Percentiles rank a stretch among this genome's conserved stretches.
phyloP scores from a whole-genome alignment of 2,797 vertebrate species.

The Dicrostonyx torquatus region DNA sequence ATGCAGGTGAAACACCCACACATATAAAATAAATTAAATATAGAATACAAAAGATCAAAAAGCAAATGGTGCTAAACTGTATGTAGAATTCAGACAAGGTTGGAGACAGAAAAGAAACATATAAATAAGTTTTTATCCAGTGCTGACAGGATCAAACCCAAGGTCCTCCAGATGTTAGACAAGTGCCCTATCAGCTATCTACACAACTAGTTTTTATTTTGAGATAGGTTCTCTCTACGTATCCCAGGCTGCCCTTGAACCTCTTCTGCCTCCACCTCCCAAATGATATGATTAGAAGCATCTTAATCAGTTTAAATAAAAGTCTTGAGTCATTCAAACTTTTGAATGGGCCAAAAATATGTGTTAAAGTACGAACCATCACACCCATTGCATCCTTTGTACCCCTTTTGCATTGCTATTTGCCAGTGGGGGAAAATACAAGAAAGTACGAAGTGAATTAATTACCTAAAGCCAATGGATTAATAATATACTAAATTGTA shows the following conservation, averaged over 20 bases:
- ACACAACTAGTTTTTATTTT: not conserved
- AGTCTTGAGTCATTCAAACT: not conserved
- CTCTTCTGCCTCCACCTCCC: not conserved
- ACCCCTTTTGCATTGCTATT: conserved; percentile 8
- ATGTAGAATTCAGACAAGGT: not conserved
- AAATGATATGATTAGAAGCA: not conserved
- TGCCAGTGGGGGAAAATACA: conserved; percentile 12
- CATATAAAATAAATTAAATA: not conserved
- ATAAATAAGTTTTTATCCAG: not conserved
- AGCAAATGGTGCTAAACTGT: not conserved
- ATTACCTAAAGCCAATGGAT: not conserved
- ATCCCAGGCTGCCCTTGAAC: not conserved
- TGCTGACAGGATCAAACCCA: not conserved
- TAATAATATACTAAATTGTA: not conserved
- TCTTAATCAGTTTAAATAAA: not conserved
- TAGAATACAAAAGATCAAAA: not conserved
- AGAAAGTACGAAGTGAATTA: not conserved
- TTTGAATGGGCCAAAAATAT: conserved; percentile 5
- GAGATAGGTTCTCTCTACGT: not conserved
- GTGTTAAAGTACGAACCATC: not conserved
- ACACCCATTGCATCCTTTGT: not conserved
- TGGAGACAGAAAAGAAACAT: not conserved
- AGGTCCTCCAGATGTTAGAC: not conserved
- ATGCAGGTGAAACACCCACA: too few relatives aligned
- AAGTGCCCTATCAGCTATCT: not conserved